These are phyloP conservation scores for Verasper variegatus DNA, from an alignment of 2,113 vertebrate species.

Conservation along the genomic window DNA sequence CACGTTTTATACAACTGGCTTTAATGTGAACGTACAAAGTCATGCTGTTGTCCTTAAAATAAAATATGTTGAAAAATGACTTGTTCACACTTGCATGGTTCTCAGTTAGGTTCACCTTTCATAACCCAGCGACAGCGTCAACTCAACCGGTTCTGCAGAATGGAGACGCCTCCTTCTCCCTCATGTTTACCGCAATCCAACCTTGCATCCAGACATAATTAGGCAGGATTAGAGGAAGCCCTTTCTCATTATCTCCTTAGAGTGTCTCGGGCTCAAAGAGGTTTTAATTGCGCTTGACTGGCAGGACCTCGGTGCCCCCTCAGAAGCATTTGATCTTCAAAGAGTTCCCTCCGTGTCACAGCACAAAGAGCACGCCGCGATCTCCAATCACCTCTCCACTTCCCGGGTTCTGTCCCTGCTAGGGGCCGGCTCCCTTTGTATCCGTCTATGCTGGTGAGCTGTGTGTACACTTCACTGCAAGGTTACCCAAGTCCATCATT, in stretches of 20 bases:
- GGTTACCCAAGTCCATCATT: constrained; percentile 33
- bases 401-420: constrained; percentile 20
- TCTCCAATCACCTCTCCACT: constrained; percentile 40
- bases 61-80: not conserved
- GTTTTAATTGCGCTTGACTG: constrained; percentile 79
- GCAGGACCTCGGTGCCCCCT: constrained; percentile 58
- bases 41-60: not conserved
- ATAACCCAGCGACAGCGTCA: not conserved
- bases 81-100: not conserved
- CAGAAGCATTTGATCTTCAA: constrained; percentile 79
- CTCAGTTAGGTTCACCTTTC: not conserved
- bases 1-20: not conserved
- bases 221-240: constrained; percentile 74
- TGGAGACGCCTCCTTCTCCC: constrained; percentile 5
- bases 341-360: constrained; percentile 64
- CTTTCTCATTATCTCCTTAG: constrained; percentile 76
- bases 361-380: constrained; percentile 48
- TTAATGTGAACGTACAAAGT: not conserved
- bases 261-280: constrained; percentile 60
- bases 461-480: not conserved
- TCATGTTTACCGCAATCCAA: constrained; percentile 65
- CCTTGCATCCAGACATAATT: constrained; percentile 76
- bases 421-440: constrained; percentile 1
- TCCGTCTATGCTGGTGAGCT: constrained; percentile 6
- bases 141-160: constrained; percentile 6